Percentiles rank a stretch among this genome's conserved stretches.
These are phyloP conservation scores for Epistrophe grossulariae DNA, from an alignment of 2,888 invertebrate species.

Conservation along the genomic window DNA sequence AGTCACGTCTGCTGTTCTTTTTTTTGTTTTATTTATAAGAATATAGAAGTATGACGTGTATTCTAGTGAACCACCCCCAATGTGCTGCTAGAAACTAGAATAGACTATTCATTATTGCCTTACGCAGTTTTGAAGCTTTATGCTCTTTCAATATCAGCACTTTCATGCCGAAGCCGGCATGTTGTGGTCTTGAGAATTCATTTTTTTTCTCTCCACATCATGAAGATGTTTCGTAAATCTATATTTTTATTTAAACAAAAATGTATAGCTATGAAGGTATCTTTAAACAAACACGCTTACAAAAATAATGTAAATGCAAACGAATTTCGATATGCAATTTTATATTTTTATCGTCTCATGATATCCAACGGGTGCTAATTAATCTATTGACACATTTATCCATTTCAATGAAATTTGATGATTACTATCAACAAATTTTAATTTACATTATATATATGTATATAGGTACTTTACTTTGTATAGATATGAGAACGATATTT, in stretches of 20 bases:
- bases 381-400: conserved; percentile 29
- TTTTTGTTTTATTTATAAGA: background rate
- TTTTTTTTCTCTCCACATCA: conserved; percentile 12
- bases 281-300: background rate
- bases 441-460: background rate
- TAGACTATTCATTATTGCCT: conserved; percentile 51
- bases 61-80: conserved; percentile 46
- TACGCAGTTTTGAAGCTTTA: conserved; percentile 53
- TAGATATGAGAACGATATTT: background rate
- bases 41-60: conserved; percentile 22
- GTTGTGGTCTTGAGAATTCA: conserved; percentile 3
- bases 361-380: conserved; percentile 49
- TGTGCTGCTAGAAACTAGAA: background rate
- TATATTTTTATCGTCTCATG: background rate
- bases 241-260: background rate
- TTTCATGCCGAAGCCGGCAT: background rate
- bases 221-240: background rate
- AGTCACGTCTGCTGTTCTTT: conserved; percentile 23
- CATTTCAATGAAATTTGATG: conserved; percentile 11
- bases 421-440: conserved; percentile 7
- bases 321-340: conserved; percentile 3
- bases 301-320: background rate
- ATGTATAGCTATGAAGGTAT: background rate
- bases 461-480: background rate
- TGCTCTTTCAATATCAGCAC: conserved; percentile 36